phyloP scores from a whole-genome alignment of 2,113 vertebrate species.

The Oncorhynchus keta region DNA sequence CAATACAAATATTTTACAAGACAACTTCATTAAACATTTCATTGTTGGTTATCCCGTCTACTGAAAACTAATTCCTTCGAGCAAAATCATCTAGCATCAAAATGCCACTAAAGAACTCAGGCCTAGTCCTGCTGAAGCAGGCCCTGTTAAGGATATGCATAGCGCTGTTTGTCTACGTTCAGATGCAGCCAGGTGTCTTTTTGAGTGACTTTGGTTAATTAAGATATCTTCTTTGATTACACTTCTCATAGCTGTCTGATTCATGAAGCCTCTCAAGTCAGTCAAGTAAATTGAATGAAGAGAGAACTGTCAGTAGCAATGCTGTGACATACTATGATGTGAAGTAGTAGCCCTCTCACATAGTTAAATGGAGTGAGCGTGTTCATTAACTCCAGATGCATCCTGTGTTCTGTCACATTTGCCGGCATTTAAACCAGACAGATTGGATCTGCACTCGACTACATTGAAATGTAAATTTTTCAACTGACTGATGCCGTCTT shows the following conservation, averaged over 20 bases:
- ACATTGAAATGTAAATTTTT: constrained; percentile 30
- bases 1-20: no score
- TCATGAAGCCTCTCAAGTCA: not conserved
- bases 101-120: not conserved
- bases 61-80: not conserved
- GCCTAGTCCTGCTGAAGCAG: not conserved
- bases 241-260: not conserved
- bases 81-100: not conserved
- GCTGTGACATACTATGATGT: no score
- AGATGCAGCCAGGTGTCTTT: not conserved
- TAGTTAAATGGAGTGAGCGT: not conserved
- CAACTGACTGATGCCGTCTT: no score
- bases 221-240: not conserved
- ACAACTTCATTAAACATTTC: not conserved
- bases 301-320: not conserved
- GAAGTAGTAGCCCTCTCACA: not conserved
- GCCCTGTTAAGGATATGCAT: not conserved
- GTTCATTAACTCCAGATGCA: constrained; percentile 15
- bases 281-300: constrained; percentile 1
- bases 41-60: not conserved
- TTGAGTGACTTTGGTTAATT: not conserved
- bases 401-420: constrained; percentile 21
- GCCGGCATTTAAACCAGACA: constrained; percentile 14
- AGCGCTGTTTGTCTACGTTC: not conserved
- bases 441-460: constrained; percentile 32